Conservation (phyloP, 2,797 vertebrate species). For the Danionella dracula region DNA sequence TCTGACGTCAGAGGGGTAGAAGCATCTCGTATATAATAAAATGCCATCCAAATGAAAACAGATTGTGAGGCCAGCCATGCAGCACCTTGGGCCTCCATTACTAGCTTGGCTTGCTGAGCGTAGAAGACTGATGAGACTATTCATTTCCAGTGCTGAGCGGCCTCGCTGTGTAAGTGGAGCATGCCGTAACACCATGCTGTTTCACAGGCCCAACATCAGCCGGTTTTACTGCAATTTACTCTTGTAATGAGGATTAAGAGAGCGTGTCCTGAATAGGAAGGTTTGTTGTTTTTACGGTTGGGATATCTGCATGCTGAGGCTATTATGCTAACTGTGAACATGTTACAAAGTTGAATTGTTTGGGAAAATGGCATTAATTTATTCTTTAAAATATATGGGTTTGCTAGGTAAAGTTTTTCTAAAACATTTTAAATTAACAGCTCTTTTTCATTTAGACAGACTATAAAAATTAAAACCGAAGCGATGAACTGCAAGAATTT, state of each 20-base stretch:
- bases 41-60: constrained; percentile 77
- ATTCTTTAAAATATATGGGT: neutral
- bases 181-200: constrained; percentile 11
- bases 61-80: constrained; percentile 64
- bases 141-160: constrained; percentile 44
- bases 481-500: no score
- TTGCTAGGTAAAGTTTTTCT: no score
- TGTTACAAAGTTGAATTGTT: neutral
- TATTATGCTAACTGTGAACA: neutral
- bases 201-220: constrained; percentile 6
- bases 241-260: constrained; percentile 7
- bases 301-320: no score
- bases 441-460: no score
- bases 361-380: neutral
- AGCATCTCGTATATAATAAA: constrained; percentile 58
- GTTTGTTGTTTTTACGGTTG: neutral
- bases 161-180: constrained; percentile 37
- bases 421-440: no score
- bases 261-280: neutral
- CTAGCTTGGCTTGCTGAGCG: constrained; percentile 43
- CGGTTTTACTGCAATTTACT: constrained; percentile 12
- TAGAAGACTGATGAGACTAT: constrained; percentile 67
- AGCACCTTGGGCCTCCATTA: constrained; percentile 69
- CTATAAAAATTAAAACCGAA: no score
- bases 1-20: constrained; percentile 38